Evolutionary conservation across 2,888 invertebrate genomes (phyloP).

Genomic region (Choristoneura rosaceana): DNA sequence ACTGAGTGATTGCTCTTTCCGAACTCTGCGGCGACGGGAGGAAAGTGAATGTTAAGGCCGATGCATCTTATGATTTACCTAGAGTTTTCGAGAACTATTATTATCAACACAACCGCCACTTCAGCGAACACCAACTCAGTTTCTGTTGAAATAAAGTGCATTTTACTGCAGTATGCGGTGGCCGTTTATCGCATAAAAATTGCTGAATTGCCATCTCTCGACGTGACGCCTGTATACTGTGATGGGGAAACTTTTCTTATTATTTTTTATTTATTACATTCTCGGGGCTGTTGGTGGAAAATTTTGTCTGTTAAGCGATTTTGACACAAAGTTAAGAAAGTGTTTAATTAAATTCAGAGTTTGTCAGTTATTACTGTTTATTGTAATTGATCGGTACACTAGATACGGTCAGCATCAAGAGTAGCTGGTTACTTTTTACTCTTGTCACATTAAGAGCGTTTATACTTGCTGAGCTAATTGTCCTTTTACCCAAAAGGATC

Average conservation of each 20-base stretch:
- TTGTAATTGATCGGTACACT: not conserved
- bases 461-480: no score
- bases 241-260: conserved; percentile 84
- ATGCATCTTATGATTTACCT: conserved; percentile 74
- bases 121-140: conserved; percentile 50
- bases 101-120: conserved; percentile 17
- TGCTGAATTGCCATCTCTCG: conserved; percentile 67
- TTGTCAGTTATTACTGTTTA: not conserved
- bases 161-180: conserved; percentile 49
- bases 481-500: not conserved
- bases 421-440: no score
- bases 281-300: conserved; percentile 65
- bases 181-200: conserved; percentile 55
- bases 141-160: conserved; percentile 50
- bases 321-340: conserved; percentile 41
- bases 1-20: conserved; percentile 82
- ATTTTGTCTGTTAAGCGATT: conserved; percentile 57
- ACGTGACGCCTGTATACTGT: conserved; percentile 65
- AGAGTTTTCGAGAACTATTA: conserved; percentile 51
- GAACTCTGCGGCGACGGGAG: conserved; percentile 69
- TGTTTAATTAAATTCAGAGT: conserved; percentile 18
- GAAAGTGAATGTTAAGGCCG: conserved; percentile 73
- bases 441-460: no score
- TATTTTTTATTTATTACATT: conserved; percentile 82
- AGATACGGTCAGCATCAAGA: no score